Conservation (phyloP, 2,888 invertebrate genomes). For the Syrista parreyssii region DNA sequence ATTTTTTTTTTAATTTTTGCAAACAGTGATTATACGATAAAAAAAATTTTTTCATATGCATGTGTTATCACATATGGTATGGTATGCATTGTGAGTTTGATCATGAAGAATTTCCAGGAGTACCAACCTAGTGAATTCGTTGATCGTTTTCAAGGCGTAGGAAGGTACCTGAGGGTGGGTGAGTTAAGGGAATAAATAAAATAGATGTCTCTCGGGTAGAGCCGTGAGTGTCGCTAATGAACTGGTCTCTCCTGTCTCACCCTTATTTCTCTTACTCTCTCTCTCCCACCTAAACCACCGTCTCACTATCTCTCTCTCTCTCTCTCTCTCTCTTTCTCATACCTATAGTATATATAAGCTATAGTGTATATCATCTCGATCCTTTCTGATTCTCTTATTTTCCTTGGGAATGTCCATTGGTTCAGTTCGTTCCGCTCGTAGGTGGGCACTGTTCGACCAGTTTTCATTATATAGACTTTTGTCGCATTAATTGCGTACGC, state of each 20-base stretch:
- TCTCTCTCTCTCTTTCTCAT: slow-evolving; percentile 32
- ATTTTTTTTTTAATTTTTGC: neutral
- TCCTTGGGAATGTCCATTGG: neutral
- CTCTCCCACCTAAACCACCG: neutral
- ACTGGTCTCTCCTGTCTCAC: slow-evolving; percentile 59
- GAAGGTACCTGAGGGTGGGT: slow-evolving; percentile 8
- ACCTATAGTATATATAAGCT: neutral
- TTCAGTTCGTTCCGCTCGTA: neutral
- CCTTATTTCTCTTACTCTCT: slow-evolving; percentile 28
- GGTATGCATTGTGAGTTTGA: neutral
- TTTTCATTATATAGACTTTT: slow-evolving; percentile 58
- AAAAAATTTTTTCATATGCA: neutral
- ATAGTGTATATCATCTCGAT: neutral
- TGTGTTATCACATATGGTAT: neutral
- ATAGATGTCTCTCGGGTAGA: slow-evolving; percentile 57
- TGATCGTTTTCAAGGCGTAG: slow-evolving; percentile 5
- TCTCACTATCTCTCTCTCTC: slow-evolving; percentile 23
- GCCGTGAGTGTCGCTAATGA: slow-evolving; percentile 62
- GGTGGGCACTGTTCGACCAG: slow-evolving; percentile 47
- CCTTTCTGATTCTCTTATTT: neutral
- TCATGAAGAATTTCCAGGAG: neutral
- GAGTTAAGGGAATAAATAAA: slow-evolving; percentile 41
- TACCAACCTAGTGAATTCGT: neutral
- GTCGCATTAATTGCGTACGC: slow-evolving; percentile 59
- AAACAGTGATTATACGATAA: too few relatives aligned